Base-by-base conservation (phyloP, 1,140 invertebrate species). In the Drosophila teissieri region DNA sequence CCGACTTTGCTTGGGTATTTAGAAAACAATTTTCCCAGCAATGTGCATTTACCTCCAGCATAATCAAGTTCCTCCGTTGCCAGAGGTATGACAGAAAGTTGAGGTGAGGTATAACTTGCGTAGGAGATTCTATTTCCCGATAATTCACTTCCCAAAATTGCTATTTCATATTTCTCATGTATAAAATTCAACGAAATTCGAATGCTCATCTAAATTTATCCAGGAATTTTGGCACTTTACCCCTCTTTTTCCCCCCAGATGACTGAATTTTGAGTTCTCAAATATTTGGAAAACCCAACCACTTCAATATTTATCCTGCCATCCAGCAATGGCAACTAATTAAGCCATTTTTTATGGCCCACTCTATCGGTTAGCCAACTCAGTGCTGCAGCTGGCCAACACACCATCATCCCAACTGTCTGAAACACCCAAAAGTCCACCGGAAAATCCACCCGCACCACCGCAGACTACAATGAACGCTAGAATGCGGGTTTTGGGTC, bases 261-360 rank as follows among this genome's bases (percentile, higher is more conserved):
- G 31, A 12, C 55, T 46, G 58, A 15, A 56, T 56, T 67, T 46
- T 44, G 34, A 52, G 37, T 12, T 36, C 14, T 44, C 73, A 85
- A 85, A 73, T 84, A 77, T 73, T 80, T 86, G 62, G 49, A 24
- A 75, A 67, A 68, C 40, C 57, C 57, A 80, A 77, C 72, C 67
- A 60, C 45, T 70, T 65, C 52, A 69, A 73, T 76, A 64, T 76
- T 49, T 51, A 60, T 54, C 15, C 62, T 78, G 52, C 46, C 63
- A 63, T 53, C 65, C 72, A 73, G 48, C 46, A 72, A 68, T 45
- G 60, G 52, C 56, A 85, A 68, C 83, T 88, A 85, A 82, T 85
- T 86, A 85, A 81, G 69, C 64, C 46, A 70, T 80, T 78, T 86
- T 84, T 80, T 65, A 70, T 67, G 44, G 48, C 48, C 73, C 73